Evolutionary conservation across 2,888 invertebrate genomes (phyloP).

Genomic region (Lithosia quadra): DNA sequence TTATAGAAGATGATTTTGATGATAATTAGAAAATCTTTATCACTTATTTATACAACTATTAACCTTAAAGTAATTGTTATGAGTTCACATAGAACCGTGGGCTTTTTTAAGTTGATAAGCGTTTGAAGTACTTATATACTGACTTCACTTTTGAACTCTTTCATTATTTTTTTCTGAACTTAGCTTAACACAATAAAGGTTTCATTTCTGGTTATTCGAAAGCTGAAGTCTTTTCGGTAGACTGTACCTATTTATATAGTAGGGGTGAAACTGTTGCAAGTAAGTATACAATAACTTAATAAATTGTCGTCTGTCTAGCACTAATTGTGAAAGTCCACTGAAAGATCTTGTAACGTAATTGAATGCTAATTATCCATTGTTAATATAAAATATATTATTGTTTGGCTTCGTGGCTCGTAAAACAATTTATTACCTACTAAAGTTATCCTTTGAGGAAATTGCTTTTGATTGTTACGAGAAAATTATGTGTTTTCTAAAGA

Average conservation of each 20-base stretch:
- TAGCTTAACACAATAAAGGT: no score
- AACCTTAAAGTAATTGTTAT: not conserved
- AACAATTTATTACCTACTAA: not conserved
- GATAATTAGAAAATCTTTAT: not conserved
- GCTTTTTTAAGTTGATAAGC: not conserved
- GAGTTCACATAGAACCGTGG: not conserved
- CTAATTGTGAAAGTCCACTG: slow-evolving; percentile 7
- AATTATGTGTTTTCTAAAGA: slow-evolving; percentile 7
- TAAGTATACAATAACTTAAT: not conserved
- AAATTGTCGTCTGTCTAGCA: not conserved
- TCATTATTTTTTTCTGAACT: no score
- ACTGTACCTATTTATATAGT: no score
- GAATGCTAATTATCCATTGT: slow-evolving; percentile 11
- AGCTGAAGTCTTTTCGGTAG: no score
- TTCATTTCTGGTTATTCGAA: no score
- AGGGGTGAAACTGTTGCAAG: no score
- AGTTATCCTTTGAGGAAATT: slow-evolving; percentile 5
- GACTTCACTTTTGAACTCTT: not conserved
- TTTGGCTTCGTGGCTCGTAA: slow-evolving; percentile 1
- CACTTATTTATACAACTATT: not conserved
- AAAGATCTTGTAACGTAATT: slow-evolving; percentile 11
- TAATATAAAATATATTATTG: not conserved
- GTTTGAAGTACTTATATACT: not conserved
- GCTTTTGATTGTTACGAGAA: not conserved
- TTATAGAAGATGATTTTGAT: slow-evolving; percentile 4